Percentiles rank a stretch among this genome's conserved stretches.
phyloP scores from a whole-genome alignment of 2,113 vertebrate species.

The Ptilonorhynchus violaceus region DNA sequence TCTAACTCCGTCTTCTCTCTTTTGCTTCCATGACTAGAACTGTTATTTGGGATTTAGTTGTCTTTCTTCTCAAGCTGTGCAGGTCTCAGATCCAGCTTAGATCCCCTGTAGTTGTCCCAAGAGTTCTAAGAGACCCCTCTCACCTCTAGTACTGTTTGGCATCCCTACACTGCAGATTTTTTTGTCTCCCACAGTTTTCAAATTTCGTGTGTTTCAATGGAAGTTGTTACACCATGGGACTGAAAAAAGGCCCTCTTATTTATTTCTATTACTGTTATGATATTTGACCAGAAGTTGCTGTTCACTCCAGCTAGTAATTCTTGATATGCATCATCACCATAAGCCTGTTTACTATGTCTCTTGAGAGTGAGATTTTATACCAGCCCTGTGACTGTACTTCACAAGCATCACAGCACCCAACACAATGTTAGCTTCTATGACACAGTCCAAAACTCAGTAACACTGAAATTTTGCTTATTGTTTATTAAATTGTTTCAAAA shows the following conservation, averaged over 20 bases:
- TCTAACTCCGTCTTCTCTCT: not conserved
- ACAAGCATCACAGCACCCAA: not conserved
- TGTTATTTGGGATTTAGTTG: not conserved
- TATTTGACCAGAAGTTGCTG: not conserved
- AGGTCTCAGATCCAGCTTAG: not conserved
- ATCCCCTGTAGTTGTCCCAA: not conserved
- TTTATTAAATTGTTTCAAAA: not conserved
- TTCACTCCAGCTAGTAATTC: not conserved
- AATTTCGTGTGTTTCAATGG: not conserved
- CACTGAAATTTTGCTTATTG: not conserved
- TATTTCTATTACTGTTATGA: not conserved
- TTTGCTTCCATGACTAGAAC: not conserved
- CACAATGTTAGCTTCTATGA: not conserved
- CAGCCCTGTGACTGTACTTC: not conserved
- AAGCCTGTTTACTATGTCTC: not conserved
- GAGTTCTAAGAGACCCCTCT: not conserved
- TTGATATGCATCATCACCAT: rapidly evolving
- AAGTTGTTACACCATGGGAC: not conserved
- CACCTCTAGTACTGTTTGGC: not conserved
- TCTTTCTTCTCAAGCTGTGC: not conserved
- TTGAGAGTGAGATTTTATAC: not conserved
- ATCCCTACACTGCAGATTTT: not conserved
- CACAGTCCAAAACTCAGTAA: not conserved
- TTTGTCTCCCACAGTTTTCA: not conserved
- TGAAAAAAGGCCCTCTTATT: not conserved